A percentile compares a stretch with the other conserved stretches of the same genome.
Evolutionary conservation across 2,888 invertebrate species (phyloP).

Genomic region (Anthophora plumipes): DNA sequence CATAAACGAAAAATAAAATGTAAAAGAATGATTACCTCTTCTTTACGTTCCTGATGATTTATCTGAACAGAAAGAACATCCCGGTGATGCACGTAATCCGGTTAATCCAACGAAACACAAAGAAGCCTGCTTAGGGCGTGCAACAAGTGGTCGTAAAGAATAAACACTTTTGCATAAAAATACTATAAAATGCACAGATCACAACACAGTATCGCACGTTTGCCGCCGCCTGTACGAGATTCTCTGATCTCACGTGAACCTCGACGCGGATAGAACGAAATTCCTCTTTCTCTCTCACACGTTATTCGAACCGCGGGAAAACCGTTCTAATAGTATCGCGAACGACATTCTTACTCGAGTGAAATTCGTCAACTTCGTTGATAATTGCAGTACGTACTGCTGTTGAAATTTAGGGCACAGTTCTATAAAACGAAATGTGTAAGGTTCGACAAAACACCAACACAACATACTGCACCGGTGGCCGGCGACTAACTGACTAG

Average conservation of each 20-base stretch:
- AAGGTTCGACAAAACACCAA: constrained; percentile 17
- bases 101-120: constrained; percentile 79
- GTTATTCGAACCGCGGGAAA: constrained; percentile 30
- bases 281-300: constrained; percentile 45
- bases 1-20: neutral
- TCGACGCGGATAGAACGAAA: constrained; percentile 37
- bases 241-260: constrained; percentile 49
- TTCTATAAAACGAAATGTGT: constrained; percentile 37
- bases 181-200: constrained; percentile 57
- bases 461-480: constrained; percentile 72
- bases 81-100: constrained; percentile 70
- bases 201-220: constrained; percentile 67
- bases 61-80: constrained; percentile 49
- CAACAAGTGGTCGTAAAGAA: constrained; percentile 70
- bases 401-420: constrained; percentile 41
- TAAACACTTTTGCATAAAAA: constrained; percentile 67
- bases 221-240: constrained; percentile 55
- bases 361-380: constrained; percentile 16
- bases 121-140: constrained; percentile 55
- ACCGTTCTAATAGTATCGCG: constrained; percentile 26
- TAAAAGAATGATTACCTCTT: constrained; percentile 41
- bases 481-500: constrained; percentile 79
- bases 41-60: constrained; percentile 50
- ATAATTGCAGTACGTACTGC: constrained; percentile 21
- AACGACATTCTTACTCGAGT: constrained; percentile 47